Evolutionary conservation across 1,140 invertebrate genomes (phyloP).

Genomic region (Diploscapter pachys): DNA sequence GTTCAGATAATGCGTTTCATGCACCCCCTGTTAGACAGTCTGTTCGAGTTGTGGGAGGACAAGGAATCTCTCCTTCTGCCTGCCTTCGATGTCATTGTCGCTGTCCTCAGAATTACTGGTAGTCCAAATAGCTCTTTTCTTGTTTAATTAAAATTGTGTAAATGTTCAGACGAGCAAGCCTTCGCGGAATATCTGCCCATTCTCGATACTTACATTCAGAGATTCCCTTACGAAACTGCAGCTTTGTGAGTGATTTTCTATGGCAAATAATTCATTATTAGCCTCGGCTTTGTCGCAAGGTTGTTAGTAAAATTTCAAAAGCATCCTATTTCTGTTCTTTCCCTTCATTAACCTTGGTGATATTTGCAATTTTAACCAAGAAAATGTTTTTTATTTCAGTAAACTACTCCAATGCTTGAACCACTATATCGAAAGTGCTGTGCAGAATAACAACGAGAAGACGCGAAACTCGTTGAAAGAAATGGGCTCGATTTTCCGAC

Average conservation of each 20-base stretch:
- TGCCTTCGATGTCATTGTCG: constrained; percentile 55
- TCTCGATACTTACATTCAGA: constrained; percentile 83
- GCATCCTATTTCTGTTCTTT: no score
- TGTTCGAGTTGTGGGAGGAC: constrained; percentile 82
- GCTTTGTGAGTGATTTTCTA: constrained; percentile 30
- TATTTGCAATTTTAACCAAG: no score
- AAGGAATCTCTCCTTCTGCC: constrained; percentile 23
- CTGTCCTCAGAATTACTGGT: constrained; percentile 79
- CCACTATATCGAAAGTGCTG: constrained; percentile 54
- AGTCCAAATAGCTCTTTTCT: constrained; percentile 70
- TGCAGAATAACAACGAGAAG: constrained; percentile 51
- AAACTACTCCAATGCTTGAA: constrained; percentile 22
- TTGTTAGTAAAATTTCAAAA: no score
- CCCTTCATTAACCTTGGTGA: no score
- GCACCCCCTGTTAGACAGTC: constrained; percentile 71
- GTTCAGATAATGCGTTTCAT: constrained; percentile 70
- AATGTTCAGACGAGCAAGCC: constrained; percentile 17
- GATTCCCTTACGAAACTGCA: constrained; percentile 32
- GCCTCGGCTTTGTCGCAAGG: no score
- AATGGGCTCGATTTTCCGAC: constrained; percentile 72
- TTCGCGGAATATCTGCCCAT: constrained; percentile 86
- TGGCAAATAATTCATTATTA: constrained; percentile 18
- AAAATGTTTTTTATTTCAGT: constrained; percentile 4
- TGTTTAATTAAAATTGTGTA: neutral
- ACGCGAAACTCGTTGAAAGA: constrained; percentile 37